phyloP scores from a whole-genome alignment of 2,888 invertebrate genomes.

The Melolontha melolontha region DNA sequence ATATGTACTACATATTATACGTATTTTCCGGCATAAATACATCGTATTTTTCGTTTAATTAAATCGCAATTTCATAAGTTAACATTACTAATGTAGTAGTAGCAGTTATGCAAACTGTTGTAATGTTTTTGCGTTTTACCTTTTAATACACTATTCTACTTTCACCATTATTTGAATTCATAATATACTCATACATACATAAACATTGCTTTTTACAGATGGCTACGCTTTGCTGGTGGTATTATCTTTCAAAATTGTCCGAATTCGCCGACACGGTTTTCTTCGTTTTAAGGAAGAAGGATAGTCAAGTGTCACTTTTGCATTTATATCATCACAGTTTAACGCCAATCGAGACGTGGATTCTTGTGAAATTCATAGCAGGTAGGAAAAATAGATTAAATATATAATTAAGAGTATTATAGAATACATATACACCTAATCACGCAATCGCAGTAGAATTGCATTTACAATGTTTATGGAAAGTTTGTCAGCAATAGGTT shows the following conservation, averaged over 20 bases:
- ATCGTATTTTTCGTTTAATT: too few species aligned
- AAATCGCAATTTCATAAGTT: too few species aligned
- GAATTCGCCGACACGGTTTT: conserved; percentile 91
- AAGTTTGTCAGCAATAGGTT: too few species aligned
- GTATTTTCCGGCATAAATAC: too few species aligned
- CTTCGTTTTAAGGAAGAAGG: conserved; percentile 87
- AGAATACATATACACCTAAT: neutral
- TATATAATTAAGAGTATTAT: neutral
- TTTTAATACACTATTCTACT: neutral
- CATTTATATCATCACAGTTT: conserved; percentile 88
- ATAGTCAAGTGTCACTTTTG: conserved; percentile 84
- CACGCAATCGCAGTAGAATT: neutral
- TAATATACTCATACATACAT: neutral
- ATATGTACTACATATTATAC: too few species aligned
- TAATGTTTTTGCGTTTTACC: too few species aligned
- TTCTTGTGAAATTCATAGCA: conserved; percentile 81
- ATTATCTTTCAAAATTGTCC: conserved; percentile 89
- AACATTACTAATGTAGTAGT: too few species aligned
- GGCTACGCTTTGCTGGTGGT: conserved; percentile 89
- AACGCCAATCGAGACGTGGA: conserved; percentile 83
- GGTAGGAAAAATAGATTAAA: conserved; percentile 64
- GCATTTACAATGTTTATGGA: too few species aligned
- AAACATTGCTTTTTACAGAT: conserved; percentile 70
- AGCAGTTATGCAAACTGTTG: too few species aligned
- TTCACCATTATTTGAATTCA: conserved; percentile 1